These are phyloP conservation scores for Ammodramus savannarum DNA, from an alignment of 2,113 vertebrate species.

Conservation along the genomic window DNA sequence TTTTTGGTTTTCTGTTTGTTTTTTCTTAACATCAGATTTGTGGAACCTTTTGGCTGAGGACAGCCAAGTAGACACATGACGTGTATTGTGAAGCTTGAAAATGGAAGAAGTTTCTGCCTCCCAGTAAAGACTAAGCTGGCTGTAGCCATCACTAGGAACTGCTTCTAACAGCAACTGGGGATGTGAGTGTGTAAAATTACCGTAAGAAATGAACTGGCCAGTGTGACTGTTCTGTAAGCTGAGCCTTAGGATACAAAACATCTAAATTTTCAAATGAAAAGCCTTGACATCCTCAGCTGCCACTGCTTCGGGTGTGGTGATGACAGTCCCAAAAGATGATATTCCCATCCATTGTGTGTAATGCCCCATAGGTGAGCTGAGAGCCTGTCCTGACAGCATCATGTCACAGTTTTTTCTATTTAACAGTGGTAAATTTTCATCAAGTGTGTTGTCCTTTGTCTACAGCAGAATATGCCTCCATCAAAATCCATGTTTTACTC, in stretches of 20 bases:
- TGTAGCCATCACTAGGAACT: background rate
- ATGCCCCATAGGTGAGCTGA: background rate
- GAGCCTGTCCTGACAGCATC: background rate
- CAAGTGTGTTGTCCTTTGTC: background rate
- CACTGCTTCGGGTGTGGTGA: fast-evolving
- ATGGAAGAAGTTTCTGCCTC: background rate
- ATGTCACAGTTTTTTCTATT: background rate
- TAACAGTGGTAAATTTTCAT: background rate
- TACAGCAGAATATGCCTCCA: background rate
- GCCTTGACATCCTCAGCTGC: background rate
- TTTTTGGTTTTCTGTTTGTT: background rate
- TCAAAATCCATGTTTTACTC: background rate
- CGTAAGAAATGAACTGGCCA: background rate
- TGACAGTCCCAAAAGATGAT: background rate
- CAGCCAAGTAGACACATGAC: background rate
- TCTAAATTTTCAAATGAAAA: background rate
- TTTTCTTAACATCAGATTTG: background rate
- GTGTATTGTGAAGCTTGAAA: background rate
- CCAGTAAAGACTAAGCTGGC: background rate
- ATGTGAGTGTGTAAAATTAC: background rate
- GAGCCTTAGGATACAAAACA: background rate
- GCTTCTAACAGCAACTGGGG: fast-evolving
- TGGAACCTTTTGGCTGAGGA: background rate
- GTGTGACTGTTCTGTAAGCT: background rate
- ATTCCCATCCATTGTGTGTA: fast-evolving